A percentile compares a stretch with the other conserved stretches of the same genome.
Evolutionary conservation across 2,797 vertebrate genomes (phyloP).

Genomic region (Leptodactylus fallax): DNA sequence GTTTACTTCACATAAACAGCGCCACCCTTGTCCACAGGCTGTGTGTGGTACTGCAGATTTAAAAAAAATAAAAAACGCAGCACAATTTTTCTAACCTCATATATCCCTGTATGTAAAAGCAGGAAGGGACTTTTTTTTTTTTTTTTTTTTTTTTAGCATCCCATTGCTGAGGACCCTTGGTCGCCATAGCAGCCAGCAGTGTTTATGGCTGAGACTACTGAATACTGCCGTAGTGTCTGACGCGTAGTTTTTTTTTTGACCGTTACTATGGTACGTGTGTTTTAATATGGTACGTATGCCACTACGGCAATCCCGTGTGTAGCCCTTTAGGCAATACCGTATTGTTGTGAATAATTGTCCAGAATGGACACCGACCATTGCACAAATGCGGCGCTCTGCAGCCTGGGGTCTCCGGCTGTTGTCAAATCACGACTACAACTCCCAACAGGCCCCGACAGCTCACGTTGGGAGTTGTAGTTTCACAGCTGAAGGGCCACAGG

Average conservation of each 20-base stretch:
- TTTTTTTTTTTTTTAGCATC: neutral
- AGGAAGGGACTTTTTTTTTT: neutral
- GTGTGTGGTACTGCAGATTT: too few species aligned
- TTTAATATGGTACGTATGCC: conserved; percentile 49
- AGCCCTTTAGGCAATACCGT: neutral
- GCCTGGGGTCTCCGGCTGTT: neutral
- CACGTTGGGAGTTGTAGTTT: neutral
- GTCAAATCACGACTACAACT: neutral
- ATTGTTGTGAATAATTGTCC: conserved; percentile 32
- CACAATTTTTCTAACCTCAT: neutral
- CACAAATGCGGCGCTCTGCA: neutral
- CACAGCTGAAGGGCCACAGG: neutral
- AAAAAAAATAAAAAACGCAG: neutral
- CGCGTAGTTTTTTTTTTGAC: conserved; percentile 41
- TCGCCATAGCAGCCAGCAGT: neutral
- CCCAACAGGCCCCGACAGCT: neutral
- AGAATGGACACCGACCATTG: conserved; percentile 26
- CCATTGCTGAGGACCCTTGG: neutral
- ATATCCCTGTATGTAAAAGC: neutral
- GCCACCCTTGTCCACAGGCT: neutral
- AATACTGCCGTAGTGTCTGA: conserved; percentile 30
- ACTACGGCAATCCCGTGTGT: conserved; percentile 16
- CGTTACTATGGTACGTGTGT: conserved; percentile 33
- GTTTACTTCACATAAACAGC: neutral
- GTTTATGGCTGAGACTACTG: conserved; percentile 5